These are phyloP conservation scores for Girardinus metallicus DNA, from an alignment of 2,797 vertebrate genomes.

Conservation along the genomic window DNA sequence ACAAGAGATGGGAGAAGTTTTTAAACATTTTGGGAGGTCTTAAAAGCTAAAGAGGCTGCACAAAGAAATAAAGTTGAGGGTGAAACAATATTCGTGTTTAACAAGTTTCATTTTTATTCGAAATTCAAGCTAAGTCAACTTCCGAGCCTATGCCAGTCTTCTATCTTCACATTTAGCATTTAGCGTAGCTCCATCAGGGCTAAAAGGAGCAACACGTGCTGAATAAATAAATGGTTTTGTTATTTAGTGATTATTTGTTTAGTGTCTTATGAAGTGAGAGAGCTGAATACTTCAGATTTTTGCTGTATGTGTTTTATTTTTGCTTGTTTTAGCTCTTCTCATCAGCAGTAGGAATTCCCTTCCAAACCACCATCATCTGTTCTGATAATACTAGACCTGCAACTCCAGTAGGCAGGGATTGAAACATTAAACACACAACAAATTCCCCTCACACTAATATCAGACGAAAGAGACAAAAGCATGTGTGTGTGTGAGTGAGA, in stretches of 20 bases:
- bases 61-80: not conserved
- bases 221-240: not conserved
- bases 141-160: too few relatives aligned
- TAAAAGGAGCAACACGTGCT: too few relatives aligned
- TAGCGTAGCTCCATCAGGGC: too few relatives aligned
- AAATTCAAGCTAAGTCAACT: not conserved
- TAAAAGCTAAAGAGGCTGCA: not conserved
- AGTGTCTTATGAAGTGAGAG: not conserved
- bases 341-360: not conserved
- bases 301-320: not conserved
- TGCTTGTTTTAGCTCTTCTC: not conserved
- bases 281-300: not conserved
- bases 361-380: not conserved
- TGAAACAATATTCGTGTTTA: not conserved
- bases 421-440: conserved; percentile 24
- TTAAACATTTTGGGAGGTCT: not conserved
- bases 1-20: not conserved
- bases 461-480: conserved; percentile 56
- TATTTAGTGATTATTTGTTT: not conserved
- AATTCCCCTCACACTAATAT: conserved; percentile 49
- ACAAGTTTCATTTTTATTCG: not conserved
- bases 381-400: not conserved
- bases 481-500: conserved; percentile 28
- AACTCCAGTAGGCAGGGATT: not conserved
- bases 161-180: too few relatives aligned